Evolutionary conservation across 2,888 invertebrate genomes (phyloP), one percentile per base, ranked within the genome.

Genomic region (Acanthosoma haemorrhoidale): DNA sequence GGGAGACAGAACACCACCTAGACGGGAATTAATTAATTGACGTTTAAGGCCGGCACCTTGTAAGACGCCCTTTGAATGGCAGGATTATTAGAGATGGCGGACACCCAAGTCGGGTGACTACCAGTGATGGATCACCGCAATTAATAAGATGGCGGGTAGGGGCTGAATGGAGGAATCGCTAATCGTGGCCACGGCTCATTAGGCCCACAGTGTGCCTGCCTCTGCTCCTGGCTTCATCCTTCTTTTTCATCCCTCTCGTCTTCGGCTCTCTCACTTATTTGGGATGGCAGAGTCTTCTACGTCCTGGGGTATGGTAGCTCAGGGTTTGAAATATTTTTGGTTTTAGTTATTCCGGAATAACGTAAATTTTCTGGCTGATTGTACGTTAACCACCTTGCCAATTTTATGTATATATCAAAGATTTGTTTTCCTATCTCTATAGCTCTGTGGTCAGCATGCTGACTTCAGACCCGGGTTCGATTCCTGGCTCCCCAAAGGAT

Each of bases 81-180:
- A 39, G 64, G 64, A 64, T 36, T 36, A 64, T 36, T 36, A 39
- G 34, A 51, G 51, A 51, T 51, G 51, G 51, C 51, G 51, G 51
- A 5, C n/a, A n/a, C n/a, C 25, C 51, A 25, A 51, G 51, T 25
- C 51, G 51, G 64, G 15, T 39, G 64, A 36, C 60, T 51, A 25
- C 36, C 32, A 18, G 60, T 60, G 60, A 60, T 60, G 60, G 60
- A 60, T 60, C 32, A 60, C 32, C 32, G 60, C 60, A 60, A 60
- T 60, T 60, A 60, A 60, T 60, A 60, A 60, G 60, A 32, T 29
- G 51, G n/a, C 29, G 51, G 25, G 51, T 25, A 51, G 21, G n/a
- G n/a, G 51, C 51, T 51, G 25, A 51, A 25, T 51, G 51, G 25
- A n/a, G 5, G 25, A 60, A 36, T 34, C 29, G 60, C 60, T 60